A percentile compares a stretch with the other conserved stretches of the same genome.
These are phyloP conservation scores for Muscicapa striata DNA, from an alignment of 2,797 vertebrate genomes.

Conservation along the genomic window DNA sequence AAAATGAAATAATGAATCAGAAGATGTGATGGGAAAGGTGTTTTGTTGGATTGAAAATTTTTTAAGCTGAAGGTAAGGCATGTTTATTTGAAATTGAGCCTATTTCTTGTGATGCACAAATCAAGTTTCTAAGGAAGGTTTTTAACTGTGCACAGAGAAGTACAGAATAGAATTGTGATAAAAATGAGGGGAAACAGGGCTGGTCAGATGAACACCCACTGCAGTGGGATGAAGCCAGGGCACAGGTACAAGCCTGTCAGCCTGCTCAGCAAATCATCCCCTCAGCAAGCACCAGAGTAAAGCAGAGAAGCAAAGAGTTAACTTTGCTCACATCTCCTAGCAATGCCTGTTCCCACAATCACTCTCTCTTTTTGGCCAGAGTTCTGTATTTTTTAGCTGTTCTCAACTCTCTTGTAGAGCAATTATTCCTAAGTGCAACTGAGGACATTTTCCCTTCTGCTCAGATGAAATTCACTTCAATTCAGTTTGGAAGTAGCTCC, in stretches of 20 bases:
- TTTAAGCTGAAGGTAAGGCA: background rate
- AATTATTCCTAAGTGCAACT: constrained; percentile 42
- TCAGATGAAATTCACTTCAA: constrained; percentile 10
- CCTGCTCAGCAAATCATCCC: background rate
- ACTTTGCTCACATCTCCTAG: background rate
- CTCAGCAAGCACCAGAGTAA: background rate
- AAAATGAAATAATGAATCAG: background rate
- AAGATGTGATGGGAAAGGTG: background rate
- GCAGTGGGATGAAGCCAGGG: background rate
- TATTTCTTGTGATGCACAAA: background rate
- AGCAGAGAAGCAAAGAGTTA: constrained; percentile 3
- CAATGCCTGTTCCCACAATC: constrained; percentile 6
- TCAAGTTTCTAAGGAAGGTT: background rate
- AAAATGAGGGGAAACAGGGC: background rate
- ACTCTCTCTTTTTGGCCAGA: constrained; percentile 42
- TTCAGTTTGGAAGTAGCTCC: background rate
- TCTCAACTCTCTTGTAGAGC: constrained; percentile 11
- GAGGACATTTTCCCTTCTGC: constrained; percentile 48
- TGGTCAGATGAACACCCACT: background rate
- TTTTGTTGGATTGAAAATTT: background rate
- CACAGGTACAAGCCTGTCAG: background rate
- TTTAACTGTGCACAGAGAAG: background rate
- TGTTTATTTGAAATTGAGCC: background rate
- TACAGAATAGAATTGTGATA: background rate
- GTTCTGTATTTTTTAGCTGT: constrained; percentile 40